phyloP scores from a whole-genome alignment of 2,113 vertebrate species.

The Poeciliopsis prolifica region DNA sequence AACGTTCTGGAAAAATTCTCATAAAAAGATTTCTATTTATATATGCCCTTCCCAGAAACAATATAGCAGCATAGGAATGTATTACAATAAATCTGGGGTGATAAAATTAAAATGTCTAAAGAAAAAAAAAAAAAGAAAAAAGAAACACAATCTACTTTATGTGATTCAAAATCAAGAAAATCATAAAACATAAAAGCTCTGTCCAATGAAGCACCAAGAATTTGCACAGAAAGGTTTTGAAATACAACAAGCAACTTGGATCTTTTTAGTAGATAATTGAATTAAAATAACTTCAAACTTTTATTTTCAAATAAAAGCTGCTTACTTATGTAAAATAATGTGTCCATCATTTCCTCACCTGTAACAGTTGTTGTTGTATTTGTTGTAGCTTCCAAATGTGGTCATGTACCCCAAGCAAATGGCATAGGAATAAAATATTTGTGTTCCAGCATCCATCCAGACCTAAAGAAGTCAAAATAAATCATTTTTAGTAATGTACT shows the following conservation, averaged over 20 bases:
- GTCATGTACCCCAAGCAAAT: slow-evolving; percentile 72
- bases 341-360: slow-evolving; percentile 39
- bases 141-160: no score
- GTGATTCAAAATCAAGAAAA: not conserved
- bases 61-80: no score
- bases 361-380: slow-evolving; percentile 77
- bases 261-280: not conserved
- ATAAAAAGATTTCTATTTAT: not conserved
- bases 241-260: no score
- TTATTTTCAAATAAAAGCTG: not conserved
- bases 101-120: no score
- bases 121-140: no score
- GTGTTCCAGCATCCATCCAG: slow-evolving; percentile 79
- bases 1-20: no score
- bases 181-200: not conserved
- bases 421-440: slow-evolving; percentile 77
- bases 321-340: not conserved
- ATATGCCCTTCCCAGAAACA: not conserved
- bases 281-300: not conserved
- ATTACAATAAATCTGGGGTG: no score
- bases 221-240: no score
- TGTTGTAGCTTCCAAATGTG: slow-evolving; percentile 75
- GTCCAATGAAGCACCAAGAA: no score
- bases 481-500: not conserved
- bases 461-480: slow-evolving; percentile 51